phyloP scores from a whole-genome alignment of 2,888 invertebrate species.

The Tubulanus polymorphus region DNA sequence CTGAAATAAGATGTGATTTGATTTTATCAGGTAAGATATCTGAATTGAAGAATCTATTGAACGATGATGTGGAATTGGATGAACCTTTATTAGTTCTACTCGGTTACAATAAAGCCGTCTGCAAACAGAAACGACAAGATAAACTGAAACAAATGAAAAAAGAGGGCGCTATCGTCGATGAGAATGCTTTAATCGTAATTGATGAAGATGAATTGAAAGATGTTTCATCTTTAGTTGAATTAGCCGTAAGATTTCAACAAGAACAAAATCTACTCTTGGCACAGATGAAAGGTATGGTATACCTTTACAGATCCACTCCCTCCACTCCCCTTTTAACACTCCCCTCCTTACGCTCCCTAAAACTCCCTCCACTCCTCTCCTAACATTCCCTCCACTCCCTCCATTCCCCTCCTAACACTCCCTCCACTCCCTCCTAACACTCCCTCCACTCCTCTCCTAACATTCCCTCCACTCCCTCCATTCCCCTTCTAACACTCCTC shows the following conservation, averaged over 20 bases:
- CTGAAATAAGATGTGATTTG: no score
- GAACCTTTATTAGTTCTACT: conserved; percentile 15
- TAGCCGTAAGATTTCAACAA: conserved; percentile 4
- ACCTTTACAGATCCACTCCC: no score
- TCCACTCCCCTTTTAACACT: no score
- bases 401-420: no score
- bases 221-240: conserved; percentile 10
- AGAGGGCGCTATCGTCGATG: conserved; percentile 14
- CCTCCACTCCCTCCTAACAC: no score
- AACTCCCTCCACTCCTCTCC: no score
- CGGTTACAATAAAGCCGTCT: conserved; percentile 18
- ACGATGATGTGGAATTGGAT: conserved; percentile 12
- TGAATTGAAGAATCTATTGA: conserved; percentile 18
- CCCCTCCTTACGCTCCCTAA: no score
- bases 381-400: no score
- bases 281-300: conserved; percentile 15
- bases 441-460: no score
- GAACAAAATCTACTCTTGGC: conserved; percentile 12
- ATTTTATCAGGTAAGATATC: conserved; percentile 18
- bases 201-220: conserved; percentile 13
- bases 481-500: no score
- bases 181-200: no score
- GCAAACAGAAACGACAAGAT: conserved; percentile 17
- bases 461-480: no score
- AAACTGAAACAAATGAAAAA: conserved; percentile 15